Evolutionary conservation across 2,888 invertebrate species (phyloP), one percentile per base, ranked within the genome.

Genomic region (Cosmorhoe ocellata): DNA sequence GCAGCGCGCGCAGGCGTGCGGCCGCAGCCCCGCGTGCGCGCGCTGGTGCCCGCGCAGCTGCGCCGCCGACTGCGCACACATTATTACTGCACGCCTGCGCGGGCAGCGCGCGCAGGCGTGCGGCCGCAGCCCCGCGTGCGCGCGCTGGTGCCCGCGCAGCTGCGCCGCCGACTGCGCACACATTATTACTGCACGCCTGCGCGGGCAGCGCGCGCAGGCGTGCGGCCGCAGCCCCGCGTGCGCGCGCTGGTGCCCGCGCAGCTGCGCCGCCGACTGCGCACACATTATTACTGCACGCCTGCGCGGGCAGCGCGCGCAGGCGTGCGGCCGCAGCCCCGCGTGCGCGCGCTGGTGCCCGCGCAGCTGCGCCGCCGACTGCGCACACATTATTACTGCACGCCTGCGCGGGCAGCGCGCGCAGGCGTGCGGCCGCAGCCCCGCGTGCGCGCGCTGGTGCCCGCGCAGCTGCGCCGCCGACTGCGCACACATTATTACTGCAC

Each of bases 31-130:
- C 3, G 3, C 3, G 18, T 18, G 18, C 2, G 3, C 3, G 2
- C 18, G 18, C 18, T 18, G 81, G 65, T 88, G 88, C 0, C 76
- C 76, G 0, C 88, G 76, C 28, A 83, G 82, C 65, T 87, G 87
- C 18, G 18, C 18, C 2, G 3, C 18, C 4, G 18, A 18, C 18
- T 18, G n/a, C n/a, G n/a, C n/a, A n/a, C n/a, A n/a, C n/a, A n/a
- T n/a, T n/a, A n/a, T 18, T 18, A 18, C 18, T 4, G 4, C n/a
- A n/a, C n/a, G n/a, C n/a, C n/a, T 64, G 42, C 76, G 74, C 0
- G 55, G 34, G 53, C 86, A 86, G 50, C 84, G 82, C 0, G 63
- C 34, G 68, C 49, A 49, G n/a, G 42, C 18, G 43, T 69, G 76
- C 0, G 87, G 88, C 1, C 72, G 63, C 61, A 18, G 18, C 18